phyloP scores from a whole-genome alignment of 1,140 invertebrate genomes.

The Drusus annulatus region DNA sequence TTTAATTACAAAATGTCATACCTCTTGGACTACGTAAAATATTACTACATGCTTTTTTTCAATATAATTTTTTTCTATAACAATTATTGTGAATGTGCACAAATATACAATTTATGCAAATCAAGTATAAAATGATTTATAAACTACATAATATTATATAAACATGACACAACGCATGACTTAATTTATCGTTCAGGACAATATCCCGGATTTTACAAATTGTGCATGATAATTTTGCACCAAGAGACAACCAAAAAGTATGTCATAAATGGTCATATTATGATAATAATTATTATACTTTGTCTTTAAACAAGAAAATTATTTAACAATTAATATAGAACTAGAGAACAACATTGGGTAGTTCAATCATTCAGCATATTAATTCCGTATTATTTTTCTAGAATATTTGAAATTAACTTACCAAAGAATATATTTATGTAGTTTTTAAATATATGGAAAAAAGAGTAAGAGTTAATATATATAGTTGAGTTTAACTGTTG shows the following conservation, averaged over 20 bases:
- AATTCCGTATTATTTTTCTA: too few species aligned
- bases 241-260: constrained; percentile 60
- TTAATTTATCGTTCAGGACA: background rate
- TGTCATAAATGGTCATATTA: constrained; percentile 60
- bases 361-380: too few species aligned
- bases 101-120: constrained; percentile 12
- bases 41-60: constrained; percentile 12
- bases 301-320: too few species aligned
- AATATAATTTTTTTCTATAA: background rate
- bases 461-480: too few species aligned
- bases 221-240: constrained; percentile 56
- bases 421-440: too few species aligned
- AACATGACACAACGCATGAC: background rate
- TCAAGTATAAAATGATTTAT: constrained; percentile 20
- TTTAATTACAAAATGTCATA: too few species aligned
- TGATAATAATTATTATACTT: too few species aligned
- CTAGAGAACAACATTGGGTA: too few species aligned
- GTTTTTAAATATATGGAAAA: too few species aligned
- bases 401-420: too few species aligned
- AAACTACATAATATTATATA: constrained; percentile 24
- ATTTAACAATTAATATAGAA: too few species aligned
- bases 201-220: background rate
- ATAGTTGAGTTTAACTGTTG: too few species aligned
- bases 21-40: background rate
- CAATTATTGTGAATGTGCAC: constrained; percentile 11